Evolutionary conservation across 64 coral and sea anemone genomes (phyloP).

Genomic region (Hydrozoanthus tunicans): DNA sequence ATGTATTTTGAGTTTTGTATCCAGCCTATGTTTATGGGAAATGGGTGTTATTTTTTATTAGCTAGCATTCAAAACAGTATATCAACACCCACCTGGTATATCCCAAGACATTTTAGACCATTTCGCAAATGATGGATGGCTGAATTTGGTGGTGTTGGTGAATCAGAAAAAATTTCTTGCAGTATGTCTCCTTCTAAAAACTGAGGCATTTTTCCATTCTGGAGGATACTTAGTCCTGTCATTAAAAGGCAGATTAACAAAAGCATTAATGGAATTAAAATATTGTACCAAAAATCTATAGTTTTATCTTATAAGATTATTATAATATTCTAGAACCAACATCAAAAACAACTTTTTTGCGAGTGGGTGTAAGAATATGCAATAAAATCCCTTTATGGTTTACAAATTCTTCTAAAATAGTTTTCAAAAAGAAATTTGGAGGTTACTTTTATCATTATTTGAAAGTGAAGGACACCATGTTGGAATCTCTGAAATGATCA

Average conservation of each 20-base stretch:
- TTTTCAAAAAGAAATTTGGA: too few species aligned
- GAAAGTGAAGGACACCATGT: too few species aligned
- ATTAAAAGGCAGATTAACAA: neutral
- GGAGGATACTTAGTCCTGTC: slow-evolving; percentile 47
- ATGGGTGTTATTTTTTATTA: too few species aligned
- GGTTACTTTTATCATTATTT: too few species aligned
- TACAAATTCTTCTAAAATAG: too few species aligned
- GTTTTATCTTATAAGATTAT: neutral
- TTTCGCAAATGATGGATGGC: slow-evolving; percentile 20
- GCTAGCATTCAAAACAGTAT: neutral
- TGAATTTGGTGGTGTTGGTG: neutral
- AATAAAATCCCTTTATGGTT: too few species aligned
- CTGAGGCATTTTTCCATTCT: slow-evolving; percentile 44
- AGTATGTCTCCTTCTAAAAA: slow-evolving; percentile 21
- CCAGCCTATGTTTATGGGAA: neutral
- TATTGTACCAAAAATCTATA: neutral
- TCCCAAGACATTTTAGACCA: slow-evolving; percentile 2
- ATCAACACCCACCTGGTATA: slow-evolving; percentile 29
- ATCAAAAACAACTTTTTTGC: too few species aligned
- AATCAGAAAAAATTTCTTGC: slow-evolving; percentile 2
- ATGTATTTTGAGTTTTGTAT: neutral
- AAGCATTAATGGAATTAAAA: neutral
- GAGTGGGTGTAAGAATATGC: too few species aligned
- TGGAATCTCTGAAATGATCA: too few species aligned
- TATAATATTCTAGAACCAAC: too few species aligned